Evolutionary conservation across 2,888 invertebrate genomes (phyloP), one percentile per base, ranked within the genome.

Genomic region (Gymnosoma rotundatum): DNA sequence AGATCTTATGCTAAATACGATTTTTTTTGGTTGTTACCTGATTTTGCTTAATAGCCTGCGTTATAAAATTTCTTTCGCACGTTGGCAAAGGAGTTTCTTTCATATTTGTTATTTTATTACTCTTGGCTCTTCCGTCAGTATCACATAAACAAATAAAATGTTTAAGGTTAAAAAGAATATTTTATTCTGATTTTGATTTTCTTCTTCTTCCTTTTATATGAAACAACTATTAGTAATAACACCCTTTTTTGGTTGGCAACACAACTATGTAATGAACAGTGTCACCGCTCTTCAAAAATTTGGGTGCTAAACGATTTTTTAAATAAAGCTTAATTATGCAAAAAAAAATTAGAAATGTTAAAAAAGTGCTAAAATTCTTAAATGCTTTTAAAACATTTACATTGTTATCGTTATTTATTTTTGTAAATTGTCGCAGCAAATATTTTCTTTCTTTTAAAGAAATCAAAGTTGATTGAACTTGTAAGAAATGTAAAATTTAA

Each of bases 51-150:
- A 96, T 93, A 45, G 95, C 93, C 91, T 94, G 94, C 83, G 94
- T 93, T 58, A 96, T 90, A 89, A 96, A 96, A 86, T 93, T 93
- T 90, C 94, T 95, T 92, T 96, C 96, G 88, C 95, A 95, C 87
- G 93, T 95, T 16, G 96, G 95, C 87, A 96, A 88, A 82, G 94
- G 91, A 42, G 93, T 91, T 90, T 96, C 96, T 89, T 94, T 94
- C 94, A 96, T 95, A 14, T 72, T 60, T 58, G 25, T 50, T 89
- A 93, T 42, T 32, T 32, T 32, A 20, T 66, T 61, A 6, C 32
- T n/a, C 14, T 52, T 6, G 48, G 36, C 32, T 54, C 4, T 32
- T 38, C 8, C 36, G 52, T n/a, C 8, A 63, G 20, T 12, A 48
- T 50, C 14, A 1, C 14, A 12, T 8, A 8, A 14, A 56, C 7